Base-by-base conservation (phyloP, 2,888 invertebrate genomes). In the Boloria euphrosyne region DNA sequence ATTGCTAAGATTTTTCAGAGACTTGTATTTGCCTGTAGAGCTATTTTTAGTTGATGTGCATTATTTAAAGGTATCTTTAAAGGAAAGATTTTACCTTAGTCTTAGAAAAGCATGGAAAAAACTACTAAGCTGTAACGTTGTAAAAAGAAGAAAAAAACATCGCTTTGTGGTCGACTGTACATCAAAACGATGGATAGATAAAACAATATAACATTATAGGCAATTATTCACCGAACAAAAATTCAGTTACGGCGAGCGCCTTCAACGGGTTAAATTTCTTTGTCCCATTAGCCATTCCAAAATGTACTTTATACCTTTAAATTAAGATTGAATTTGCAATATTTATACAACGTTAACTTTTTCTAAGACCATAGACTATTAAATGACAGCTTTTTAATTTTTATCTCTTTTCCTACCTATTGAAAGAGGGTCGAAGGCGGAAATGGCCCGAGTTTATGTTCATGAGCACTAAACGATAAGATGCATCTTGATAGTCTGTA, bases 121-220 rank as follows among this genome's bases (percentile, higher is more conserved):
- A 10, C 31, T 2, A 38, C 7, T 10, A 10, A 38, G 31, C 31
- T 38, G 31, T 38, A 10, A 38, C 31, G 10, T 43, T 53, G 4
- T 4, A 16, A n/a, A 31, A 22, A 44, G 16, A 13, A 7, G 13
- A 17, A 7, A 49, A 18, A 47, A 27, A 58, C 18, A 17, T 38
- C 7, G 60, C 50, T 17, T 10, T 7, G 17, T 38, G 6, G 49
- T 5, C 38, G n/a, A 18, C 22, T 57, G 63, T 62, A 68, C 66
- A 46, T 58, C 75, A 74, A 70, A 58, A 49, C 70, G 78, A 79
- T 80, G 75, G 72, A 71, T 65, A 78, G 80, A 81, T 80, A 81
- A 79, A 73, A 72, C 75, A 75, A 79, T 77, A 74, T 77, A 80
- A 78, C 76, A 79, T 81, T 81, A 78, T 75, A 78, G 75, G 75